Base-by-base conservation (phyloP, 2,797 vertebrate species). In the Poliocrania exsul region DNA sequence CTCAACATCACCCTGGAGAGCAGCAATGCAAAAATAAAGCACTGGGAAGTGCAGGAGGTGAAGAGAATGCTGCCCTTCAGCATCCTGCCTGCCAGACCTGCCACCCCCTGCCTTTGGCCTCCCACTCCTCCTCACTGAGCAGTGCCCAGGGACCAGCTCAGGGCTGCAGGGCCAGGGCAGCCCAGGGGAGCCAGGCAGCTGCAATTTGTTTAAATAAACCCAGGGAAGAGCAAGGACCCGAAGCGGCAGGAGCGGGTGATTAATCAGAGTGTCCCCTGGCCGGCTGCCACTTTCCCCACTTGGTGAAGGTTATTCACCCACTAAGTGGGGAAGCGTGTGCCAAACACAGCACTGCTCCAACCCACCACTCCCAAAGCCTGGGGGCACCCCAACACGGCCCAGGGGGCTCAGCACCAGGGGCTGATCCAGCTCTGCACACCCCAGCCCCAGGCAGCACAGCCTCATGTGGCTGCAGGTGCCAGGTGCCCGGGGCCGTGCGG, bases 241-340 rank as follows among this genome's bases (percentile, higher is more conserved):
- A 97, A 97, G 96, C 92, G 96, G 96, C 65, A 92, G 96, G 91
- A 95, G 91, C 7, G 10, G 64, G 42, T 86, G 96, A 97, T 97
- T 92, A 96, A 98, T 97, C 96, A 97, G 96, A 97, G 95, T 26
- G 7, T 92, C 92, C 97, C 93, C 90, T 47, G 3, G 95, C 94
- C 51, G 4, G 61, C 86, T 92, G 92, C 93, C 91, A 72, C 93
- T 87, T 96, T 94, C 95, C 93, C 93, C 8, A 37, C 95, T 57
- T 80, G 92, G 96, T 97, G 98, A 98, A 98, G 98, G 97, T 97
- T 98, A 98, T 98, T 98, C 98, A 98, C 98, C 97, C 90, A 60
- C 95, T 53, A 9, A 86, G 81, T 2, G 49, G 93, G 81, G 86
- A 88, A 93, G 95, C 57, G 81, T 74, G 96, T 95, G 97, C 96